Evolutionary conservation across 2,888 invertebrate species (phyloP), one percentile per base, ranked within the genome.

Genomic region (Venustoraphidia nigricollis): DNA sequence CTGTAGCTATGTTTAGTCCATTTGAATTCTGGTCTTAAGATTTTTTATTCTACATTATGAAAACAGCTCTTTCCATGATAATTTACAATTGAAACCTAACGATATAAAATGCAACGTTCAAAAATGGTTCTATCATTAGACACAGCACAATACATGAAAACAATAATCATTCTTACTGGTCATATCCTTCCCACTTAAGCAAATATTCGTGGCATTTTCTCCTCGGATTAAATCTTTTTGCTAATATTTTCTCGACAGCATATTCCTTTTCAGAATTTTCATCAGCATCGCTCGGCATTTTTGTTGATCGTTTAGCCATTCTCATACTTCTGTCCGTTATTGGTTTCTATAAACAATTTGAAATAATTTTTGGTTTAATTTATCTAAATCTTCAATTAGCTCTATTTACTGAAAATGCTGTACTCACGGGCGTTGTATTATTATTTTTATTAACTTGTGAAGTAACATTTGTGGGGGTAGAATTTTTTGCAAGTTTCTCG

Each of bases 171-270:
- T 74, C 80, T 75, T 56, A 82, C 79, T 82, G 80, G 27, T 81
- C 73, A 57, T 81, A 83, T 44, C 84, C 82, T 61, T 88, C 86
- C 89, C 89, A 90, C 65, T 89, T 90, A 45, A 90, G 76, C 58
- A 88, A 70, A 66, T 88, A 90, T 66, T 89, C 89, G 55, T 83
- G 82, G 58, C 80, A 81, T 62, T 83, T 83, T 56, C 69, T 71
- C 11, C 81, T 72, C 8, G 86, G 83, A 69, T 88, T 89, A 64
- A 82, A 87, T 41, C 89, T 72, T 65, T 88, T 87, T 35, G 87
- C 87, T 43, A 88, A 73, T 52, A 90, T 88, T 68, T 84, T 86
- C 63, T 89, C 89, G 1, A 89, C 85, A 1, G 77, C 76, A 60
- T 77, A 84, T 62, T 88, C 85, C 10, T 76, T 66, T 54, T 70